phyloP scores from a whole-genome alignment of 1,140 invertebrate species.

The Plectrocnemia conspersa region DNA sequence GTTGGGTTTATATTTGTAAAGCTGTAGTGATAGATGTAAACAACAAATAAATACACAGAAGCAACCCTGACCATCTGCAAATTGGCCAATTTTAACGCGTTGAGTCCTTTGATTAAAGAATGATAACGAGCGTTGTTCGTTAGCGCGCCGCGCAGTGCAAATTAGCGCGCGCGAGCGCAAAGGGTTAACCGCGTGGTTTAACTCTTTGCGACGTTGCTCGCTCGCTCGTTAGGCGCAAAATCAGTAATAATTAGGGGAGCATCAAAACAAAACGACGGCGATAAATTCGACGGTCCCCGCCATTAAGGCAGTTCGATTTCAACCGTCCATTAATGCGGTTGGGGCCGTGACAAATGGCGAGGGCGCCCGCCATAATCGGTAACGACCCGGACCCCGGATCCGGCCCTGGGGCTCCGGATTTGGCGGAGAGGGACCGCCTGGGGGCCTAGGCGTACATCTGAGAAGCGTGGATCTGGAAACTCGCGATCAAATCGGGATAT shows the following conservation, averaged over 20 bases:
- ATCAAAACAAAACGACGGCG: constrained; percentile 28
- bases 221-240: background rate
- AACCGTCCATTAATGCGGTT: constrained; percentile 18
- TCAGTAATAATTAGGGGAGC: constrained; percentile 25
- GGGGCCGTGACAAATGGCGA: constrained; percentile 19
- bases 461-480: too few species aligned
- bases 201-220: background rate
- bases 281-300: constrained; percentile 21
- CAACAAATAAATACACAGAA: too few species aligned
- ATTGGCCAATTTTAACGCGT: too few species aligned
- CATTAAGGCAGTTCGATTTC: constrained; percentile 23
- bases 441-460: too few species aligned
- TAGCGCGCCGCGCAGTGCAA: too few species aligned
- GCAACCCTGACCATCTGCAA: too few species aligned
- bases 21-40: too few species aligned
- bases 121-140: background rate
- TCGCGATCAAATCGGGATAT: too few species aligned
- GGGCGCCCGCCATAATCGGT: background rate
- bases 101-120: too few species aligned
- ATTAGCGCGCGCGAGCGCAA: too few species aligned
- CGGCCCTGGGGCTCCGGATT: background rate
- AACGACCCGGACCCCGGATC: background rate
- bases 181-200: background rate
- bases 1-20: too few species aligned
- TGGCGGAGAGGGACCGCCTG: background rate